Base-by-base conservation (phyloP, 2,113 vertebrate genomes). In the Pelusios castaneus region DNA sequence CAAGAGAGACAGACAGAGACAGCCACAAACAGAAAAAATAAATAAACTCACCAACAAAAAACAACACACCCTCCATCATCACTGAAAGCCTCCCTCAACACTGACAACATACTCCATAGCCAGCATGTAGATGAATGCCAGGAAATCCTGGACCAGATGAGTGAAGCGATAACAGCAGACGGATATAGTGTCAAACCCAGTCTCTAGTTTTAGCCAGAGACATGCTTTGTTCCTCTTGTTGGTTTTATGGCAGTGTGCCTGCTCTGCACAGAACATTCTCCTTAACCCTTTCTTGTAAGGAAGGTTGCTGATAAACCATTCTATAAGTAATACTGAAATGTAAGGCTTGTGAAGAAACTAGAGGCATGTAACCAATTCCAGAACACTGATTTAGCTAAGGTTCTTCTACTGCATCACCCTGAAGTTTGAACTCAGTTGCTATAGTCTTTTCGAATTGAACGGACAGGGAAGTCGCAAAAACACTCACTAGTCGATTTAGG, bases 61-160 rank as follows among this genome's bases (percentile, higher is more conserved):
- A 81, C 82, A 92, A 89, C n/a, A 45, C 51, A 54, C 4, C n/a
- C 24, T 8, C 34, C 21, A 27, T 73, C 24, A 86, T 81, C 83
- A 79, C n/a, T 3, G 70, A 43, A 17, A 95, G 82, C 4, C 38
- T 87, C 56, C 76, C 89, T 81, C 4, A 94, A 80, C 80, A 84
- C n/a, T 82, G 95, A 87, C 81, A 96, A 88, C 87, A 47, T 88
- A 94, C 31, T 86, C 94, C 90, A 89, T 41, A 2, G 31, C 70
- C 82, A 90, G 1, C 5, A 85, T 41, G 87, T 63, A 95, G 70
- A 95, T 96, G 97, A 97, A 97, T 97, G 67, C 85, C 95, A 95
- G 97, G 97, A 97, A 97, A 97, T 97, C 96, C 96, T 96, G 95
- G 85, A 90, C 95, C 89, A 29, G 94, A 96, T 78, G 52, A 92